Evolutionary conservation across 1,140 invertebrate species (phyloP).

Genomic region (Caenorhabditis elegans): DNA sequence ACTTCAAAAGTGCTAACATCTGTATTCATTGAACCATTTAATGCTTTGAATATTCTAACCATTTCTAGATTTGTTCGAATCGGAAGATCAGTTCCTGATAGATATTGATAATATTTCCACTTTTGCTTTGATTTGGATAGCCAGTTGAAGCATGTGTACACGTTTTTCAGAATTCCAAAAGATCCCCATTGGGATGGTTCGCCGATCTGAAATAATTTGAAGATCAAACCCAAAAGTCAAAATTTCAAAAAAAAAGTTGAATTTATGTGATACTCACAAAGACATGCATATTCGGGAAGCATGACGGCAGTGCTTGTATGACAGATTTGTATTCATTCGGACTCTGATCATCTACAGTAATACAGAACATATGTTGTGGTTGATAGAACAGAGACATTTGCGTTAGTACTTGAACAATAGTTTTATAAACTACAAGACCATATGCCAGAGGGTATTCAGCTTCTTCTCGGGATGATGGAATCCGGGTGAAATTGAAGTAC

Average conservation of each 20-base stretch:
- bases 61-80: slow-evolving; percentile 62
- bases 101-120: slow-evolving; percentile 59
- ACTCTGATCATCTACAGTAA: slow-evolving; percentile 54
- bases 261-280: too few relatives aligned
- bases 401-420: slow-evolving; percentile 46
- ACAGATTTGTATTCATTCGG: slow-evolving; percentile 47
- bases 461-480: slow-evolving; percentile 43
- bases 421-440: slow-evolving; percentile 48
- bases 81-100: slow-evolving; percentile 57
- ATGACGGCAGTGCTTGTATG: slow-evolving; percentile 49
- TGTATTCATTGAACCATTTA: slow-evolving; percentile 54
- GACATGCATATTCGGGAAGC: slow-evolving; percentile 57
- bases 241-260: background rate
- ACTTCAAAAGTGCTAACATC: slow-evolving; percentile 46
- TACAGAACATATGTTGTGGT: slow-evolving; percentile 60
- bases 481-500: slow-evolving; percentile 21
- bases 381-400: slow-evolving; percentile 56
- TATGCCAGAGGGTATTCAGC: slow-evolving; percentile 47
- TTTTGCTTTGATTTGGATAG: slow-evolving; percentile 46
- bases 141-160: slow-evolving; percentile 55
- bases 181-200: slow-evolving; percentile 42
- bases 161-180: slow-evolving; percentile 50
- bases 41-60: slow-evolving; percentile 59
- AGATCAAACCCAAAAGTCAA: slow-evolving; percentile 1
- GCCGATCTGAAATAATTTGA: slow-evolving; percentile 35